Conservation (phyloP, 2,797 vertebrate species). For the Capromys pilorides region DNA sequence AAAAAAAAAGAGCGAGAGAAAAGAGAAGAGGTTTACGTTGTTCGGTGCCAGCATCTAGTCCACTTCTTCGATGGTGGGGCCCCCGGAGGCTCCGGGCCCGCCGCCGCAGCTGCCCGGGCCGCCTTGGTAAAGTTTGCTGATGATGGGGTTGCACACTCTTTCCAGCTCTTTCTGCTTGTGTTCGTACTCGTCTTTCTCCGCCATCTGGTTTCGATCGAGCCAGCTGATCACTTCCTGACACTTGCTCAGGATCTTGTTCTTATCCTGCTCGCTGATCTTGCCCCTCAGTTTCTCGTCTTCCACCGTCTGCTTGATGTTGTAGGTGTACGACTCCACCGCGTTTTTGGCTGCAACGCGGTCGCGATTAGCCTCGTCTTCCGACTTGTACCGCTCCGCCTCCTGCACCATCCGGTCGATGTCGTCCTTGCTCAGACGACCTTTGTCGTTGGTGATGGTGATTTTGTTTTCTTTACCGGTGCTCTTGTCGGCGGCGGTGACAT, state of each 20-base stretch:
- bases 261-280: constrained; percentile 93
- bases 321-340: constrained; percentile 92
- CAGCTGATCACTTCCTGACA: constrained; percentile 92
- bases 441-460: constrained; percentile 97
- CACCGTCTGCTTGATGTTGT: constrained; percentile 92
- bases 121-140: constrained; percentile 91
- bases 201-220: constrained; percentile 95
- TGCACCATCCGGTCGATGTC: constrained; percentile 96
- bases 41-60: constrained; percentile 85
- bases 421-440: constrained; percentile 94
- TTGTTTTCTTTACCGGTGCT: constrained; percentile 96
- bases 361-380: constrained; percentile 91
- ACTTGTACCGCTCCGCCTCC: constrained; percentile 94
- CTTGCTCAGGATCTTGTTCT: constrained; percentile 91
- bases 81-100: constrained; percentile 83
- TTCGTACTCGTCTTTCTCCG: constrained; percentile 93
- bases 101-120: constrained; percentile 76
- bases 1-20: constrained; percentile 65
- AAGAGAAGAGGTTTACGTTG: constrained; percentile 77
- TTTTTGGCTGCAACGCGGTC: constrained; percentile 92
- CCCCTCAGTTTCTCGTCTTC: constrained; percentile 93
- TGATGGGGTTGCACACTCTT: constrained; percentile 90
- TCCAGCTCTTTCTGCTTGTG: constrained; percentile 95
- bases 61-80: constrained; percentile 94
- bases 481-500: constrained; percentile 93